These are phyloP conservation scores for Hoplostethus mediterraneus DNA, from an alignment of 2,797 vertebrate genomes.

Conservation along the genomic window DNA sequence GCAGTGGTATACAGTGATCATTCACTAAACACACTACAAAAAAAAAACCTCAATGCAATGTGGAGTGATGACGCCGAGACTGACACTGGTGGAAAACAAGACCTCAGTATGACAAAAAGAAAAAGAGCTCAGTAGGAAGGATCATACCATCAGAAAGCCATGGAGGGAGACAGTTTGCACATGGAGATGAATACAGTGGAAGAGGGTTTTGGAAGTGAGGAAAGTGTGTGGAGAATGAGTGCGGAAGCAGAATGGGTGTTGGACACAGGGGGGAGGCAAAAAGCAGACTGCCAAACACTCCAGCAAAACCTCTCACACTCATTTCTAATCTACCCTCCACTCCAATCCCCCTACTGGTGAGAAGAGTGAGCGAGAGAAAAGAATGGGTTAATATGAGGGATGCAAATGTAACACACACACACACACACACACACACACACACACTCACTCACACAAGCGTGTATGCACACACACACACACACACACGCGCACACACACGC, in stretches of 20 bases:
- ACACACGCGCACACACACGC: constrained; percentile 34
- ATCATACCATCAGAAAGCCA: constrained; percentile 62
- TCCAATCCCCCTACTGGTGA: constrained; percentile 43
- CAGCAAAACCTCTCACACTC: constrained; percentile 27
- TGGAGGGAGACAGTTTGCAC: constrained; percentile 52
- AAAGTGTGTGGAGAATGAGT: constrained; percentile 42
- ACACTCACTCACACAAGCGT: too few relatives aligned
- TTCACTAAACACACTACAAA: constrained; percentile 36
- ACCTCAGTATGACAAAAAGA: constrained; percentile 46
- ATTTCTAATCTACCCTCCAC: constrained; percentile 62
- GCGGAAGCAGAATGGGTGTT: constrained; percentile 48
- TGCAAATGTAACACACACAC: constrained; percentile 39
- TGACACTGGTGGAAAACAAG: constrained; percentile 56
- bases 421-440: background rate
- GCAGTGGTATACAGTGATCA: constrained; percentile 38
- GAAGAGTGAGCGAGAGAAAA: constrained; percentile 46
- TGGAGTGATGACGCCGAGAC: constrained; percentile 57
- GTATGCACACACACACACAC: constrained; percentile 35
- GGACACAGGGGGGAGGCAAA: constrained; percentile 19
- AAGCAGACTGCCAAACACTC: constrained; percentile 61
- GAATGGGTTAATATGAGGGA: constrained; percentile 49
- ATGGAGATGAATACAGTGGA: constrained; percentile 61
- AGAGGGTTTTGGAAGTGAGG: constrained; percentile 44
- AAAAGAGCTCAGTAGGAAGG: constrained; percentile 46
- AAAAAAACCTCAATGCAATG: constrained; percentile 53